phyloP scores from a whole-genome alignment of 2,888 invertebrate genomes.

The Mactromeris polynyma region DNA sequence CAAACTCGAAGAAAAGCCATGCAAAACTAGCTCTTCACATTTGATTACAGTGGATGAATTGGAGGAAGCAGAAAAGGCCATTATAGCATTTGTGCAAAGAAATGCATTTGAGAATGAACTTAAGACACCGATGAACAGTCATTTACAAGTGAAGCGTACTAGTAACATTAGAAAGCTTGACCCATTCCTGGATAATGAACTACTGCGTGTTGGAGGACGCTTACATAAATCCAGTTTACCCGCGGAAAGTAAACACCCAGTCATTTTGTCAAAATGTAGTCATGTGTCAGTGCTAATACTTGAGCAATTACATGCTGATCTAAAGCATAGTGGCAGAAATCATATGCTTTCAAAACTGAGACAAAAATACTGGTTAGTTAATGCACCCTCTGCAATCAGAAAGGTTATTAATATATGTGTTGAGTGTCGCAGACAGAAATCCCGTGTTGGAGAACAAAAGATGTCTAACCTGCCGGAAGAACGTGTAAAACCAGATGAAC shows the following conservation, averaged over 20 bases:
- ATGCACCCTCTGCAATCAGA: slow-evolving; percentile 39
- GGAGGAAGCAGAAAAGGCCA: not conserved
- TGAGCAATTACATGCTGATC: slow-evolving; percentile 34
- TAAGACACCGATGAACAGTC: not conserved
- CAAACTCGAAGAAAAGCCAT: not conserved
- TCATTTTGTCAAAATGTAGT: slow-evolving; percentile 51
- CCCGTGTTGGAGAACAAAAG: slow-evolving; percentile 44
- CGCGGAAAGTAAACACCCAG: slow-evolving; percentile 39
- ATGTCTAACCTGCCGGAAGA: slow-evolving; percentile 59
- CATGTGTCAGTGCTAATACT: slow-evolving; percentile 53
- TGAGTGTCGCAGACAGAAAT: slow-evolving; percentile 37
- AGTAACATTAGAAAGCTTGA: slow-evolving; percentile 40
- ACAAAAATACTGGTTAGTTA: slow-evolving; percentile 53
- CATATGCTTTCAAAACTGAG: slow-evolving; percentile 41
- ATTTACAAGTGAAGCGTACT: slow-evolving; percentile 4
- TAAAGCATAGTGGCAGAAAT: slow-evolving; percentile 59
- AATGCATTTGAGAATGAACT: slow-evolving; percentile 27
- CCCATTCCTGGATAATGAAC: slow-evolving; percentile 33
- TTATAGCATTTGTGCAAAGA: slow-evolving; percentile 33
- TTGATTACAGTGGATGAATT: not conserved
- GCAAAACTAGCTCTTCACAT: not conserved
- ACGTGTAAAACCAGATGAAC: slow-evolving; percentile 42
- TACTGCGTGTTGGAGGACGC: slow-evolving; percentile 46
- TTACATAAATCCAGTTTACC: slow-evolving; percentile 27
- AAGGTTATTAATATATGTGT: slow-evolving; percentile 45